These are phyloP conservation scores for Leucopsar rothschildi DNA, from an alignment of 2,113 vertebrate genomes.

Conservation along the genomic window DNA sequence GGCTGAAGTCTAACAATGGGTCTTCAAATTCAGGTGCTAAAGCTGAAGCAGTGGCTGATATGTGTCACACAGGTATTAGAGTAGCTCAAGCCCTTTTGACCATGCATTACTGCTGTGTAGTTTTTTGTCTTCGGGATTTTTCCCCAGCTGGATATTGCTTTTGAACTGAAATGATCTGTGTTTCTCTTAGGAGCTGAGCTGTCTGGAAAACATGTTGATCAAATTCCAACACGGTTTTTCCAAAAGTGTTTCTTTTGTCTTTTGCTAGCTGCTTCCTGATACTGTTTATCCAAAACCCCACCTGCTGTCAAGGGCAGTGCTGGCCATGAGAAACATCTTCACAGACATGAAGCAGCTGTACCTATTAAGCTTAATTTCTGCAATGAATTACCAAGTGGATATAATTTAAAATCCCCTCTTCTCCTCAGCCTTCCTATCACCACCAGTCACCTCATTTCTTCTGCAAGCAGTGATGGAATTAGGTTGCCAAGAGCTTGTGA, in stretches of 20 bases:
- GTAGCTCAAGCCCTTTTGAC: neutral
- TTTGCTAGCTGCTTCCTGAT: constrained; percentile 23
- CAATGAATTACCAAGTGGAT: neutral
- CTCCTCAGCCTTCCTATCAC: neutral
- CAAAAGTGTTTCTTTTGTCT: constrained; percentile 18
- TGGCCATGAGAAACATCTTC: neutral
- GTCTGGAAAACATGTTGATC: constrained; percentile 4
- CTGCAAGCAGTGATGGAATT: neutral
- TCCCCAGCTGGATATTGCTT: neutral
- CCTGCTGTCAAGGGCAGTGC: constrained; percentile 1
- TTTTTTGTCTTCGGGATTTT: neutral
- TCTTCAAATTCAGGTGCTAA: neutral
- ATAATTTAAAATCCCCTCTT: neutral
- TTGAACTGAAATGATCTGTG: neutral
- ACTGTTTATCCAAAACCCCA: constrained; percentile 27
- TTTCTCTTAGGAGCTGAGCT: neutral
- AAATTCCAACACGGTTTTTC: neutral
- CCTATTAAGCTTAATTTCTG: constrained; percentile 6
- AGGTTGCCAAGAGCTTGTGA: neutral
- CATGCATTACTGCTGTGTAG: neutral
- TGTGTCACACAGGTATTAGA: neutral
- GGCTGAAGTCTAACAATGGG: neutral
- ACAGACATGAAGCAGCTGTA: neutral
- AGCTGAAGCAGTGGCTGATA: neutral
- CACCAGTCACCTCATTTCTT: neutral